Evolutionary conservation across 2,797 vertebrate genomes (phyloP).

Genomic region (Typhlichthys eigenmanni): DNA sequence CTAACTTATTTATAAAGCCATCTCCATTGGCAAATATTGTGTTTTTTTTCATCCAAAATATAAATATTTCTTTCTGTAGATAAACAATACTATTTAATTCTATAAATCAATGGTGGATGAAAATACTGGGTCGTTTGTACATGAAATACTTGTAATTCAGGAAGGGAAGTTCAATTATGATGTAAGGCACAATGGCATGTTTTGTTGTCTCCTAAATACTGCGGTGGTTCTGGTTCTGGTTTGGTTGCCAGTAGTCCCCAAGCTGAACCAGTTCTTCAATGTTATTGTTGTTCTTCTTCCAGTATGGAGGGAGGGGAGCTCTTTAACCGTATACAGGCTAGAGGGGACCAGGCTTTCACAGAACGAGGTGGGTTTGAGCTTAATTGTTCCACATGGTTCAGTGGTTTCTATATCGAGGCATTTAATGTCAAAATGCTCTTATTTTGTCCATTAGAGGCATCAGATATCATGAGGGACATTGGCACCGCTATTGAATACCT

Average conservation of each 20-base stretch:
- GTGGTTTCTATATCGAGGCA: not conserved
- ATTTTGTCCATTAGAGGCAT: conserved; percentile 80
- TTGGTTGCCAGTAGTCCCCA: conserved; percentile 28
- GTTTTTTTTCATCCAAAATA: too few species aligned
- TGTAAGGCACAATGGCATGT: conserved; percentile 33
- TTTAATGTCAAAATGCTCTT: not conserved
- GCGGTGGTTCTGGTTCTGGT: not conserved
- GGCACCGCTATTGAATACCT: conserved; percentile 91
- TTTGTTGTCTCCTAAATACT: conserved; percentile 37
- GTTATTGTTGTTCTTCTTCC: conserved; percentile 44
- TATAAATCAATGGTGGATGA: too few species aligned
- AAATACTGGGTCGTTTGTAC: too few species aligned
- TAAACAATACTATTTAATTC: too few species aligned
- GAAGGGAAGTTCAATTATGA: too few species aligned
- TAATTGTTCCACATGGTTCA: not conserved
- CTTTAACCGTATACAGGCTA: conserved; percentile 91
- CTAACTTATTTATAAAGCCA: too few species aligned
- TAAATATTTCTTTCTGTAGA: too few species aligned
- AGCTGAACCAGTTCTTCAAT: conserved; percentile 44
- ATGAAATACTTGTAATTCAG: too few species aligned
- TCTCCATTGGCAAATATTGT: too few species aligned
- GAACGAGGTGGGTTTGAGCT: conserved; percentile 84
- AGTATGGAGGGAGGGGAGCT: conserved; percentile 88
- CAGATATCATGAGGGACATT: conserved; percentile 93
- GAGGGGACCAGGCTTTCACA: conserved; percentile 95